Evolutionary conservation across 2,797 vertebrate genomes (phyloP).

Genomic region (Atherinosoma microstoma): DNA sequence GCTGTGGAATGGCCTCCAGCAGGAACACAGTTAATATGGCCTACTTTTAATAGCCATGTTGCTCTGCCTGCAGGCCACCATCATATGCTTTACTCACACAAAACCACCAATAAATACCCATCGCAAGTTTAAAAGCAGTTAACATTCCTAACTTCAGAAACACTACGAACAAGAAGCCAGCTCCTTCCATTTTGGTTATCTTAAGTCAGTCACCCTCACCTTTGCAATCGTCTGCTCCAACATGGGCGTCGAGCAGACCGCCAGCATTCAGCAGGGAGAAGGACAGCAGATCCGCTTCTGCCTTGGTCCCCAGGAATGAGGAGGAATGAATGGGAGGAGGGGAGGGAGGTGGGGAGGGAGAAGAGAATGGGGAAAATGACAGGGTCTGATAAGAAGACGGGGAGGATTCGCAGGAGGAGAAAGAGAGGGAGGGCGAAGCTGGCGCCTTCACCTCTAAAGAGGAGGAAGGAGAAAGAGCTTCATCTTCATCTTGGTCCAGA

Average conservation of each 20-base stretch:
- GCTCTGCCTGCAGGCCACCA: not conserved
- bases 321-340: constrained; percentile 59
- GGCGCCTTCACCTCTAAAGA: constrained; percentile 76
- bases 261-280: constrained; percentile 72
- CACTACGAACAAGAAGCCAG: too few relatives aligned
- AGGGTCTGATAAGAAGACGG: constrained; percentile 65
- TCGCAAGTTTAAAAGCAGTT: too few relatives aligned
- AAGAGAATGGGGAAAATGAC: constrained; percentile 60
- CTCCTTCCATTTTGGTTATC: too few relatives aligned
- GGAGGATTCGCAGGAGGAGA: constrained; percentile 66
- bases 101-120: not conserved
- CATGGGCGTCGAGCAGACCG: constrained; percentile 60
- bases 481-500: constrained; percentile 87
- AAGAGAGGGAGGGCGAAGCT: constrained; percentile 74
- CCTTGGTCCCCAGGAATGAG: constrained; percentile 74
- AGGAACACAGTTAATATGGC: not conserved
- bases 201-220: constrained; percentile 62
- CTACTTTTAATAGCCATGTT: not conserved
- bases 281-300: constrained; percentile 61
- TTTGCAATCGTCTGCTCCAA: constrained; percentile 64
- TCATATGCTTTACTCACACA: not conserved
- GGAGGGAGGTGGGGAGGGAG: constrained; percentile 62
- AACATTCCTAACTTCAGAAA: too few relatives aligned
- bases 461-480: constrained; percentile 79
- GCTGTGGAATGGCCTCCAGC: not conserved